Percentiles rank a stretch among this genome's conserved stretches.
These are phyloP conservation scores for Trididemnum clinides DNA, from an alignment of 23 tunicate species.

Conservation along the genomic window DNA sequence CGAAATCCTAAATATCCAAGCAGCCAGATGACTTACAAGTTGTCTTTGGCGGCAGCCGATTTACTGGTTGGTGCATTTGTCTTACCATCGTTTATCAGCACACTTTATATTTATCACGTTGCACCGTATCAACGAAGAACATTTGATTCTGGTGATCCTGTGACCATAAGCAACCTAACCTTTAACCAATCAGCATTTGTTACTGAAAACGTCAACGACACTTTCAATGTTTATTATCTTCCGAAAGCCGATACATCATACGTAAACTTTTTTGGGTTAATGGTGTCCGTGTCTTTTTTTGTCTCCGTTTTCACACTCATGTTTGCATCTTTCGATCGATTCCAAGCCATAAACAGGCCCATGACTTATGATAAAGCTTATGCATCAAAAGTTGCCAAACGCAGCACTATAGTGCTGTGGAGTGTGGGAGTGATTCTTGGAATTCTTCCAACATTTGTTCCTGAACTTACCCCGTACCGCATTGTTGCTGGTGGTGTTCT, in stretches of 20 bases:
- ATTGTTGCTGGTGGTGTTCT: slow-evolving; percentile 18
- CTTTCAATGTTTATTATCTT: not conserved
- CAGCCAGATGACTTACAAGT: slow-evolving; percentile 13
- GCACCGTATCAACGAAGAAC: not conserved
- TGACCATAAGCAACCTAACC: no score
- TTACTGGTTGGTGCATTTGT: slow-evolving; percentile 34
- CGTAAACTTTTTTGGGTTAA: not conserved
- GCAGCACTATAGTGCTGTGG: not conserved
- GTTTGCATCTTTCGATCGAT: slow-evolving; percentile 73
- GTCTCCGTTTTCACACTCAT: slow-evolving; percentile 68
- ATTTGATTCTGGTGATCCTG: not conserved
- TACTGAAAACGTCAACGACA: not conserved
- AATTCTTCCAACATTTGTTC: not conserved
- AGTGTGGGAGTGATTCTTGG: not conserved
- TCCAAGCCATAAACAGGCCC: slow-evolving; percentile 40
- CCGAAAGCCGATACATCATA: not conserved
- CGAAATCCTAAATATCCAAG: slow-evolving; percentile 1
- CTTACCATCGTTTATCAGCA: not conserved
- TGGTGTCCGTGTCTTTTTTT: slow-evolving; percentile 23
- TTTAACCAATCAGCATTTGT: no score
- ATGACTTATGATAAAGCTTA: slow-evolving; percentile 12
- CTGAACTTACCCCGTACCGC: not conserved
- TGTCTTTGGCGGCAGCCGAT: slow-evolving; percentile 36
- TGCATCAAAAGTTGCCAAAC: slow-evolving; percentile 15
- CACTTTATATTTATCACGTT: not conserved